Evolutionary conservation across 2,888 invertebrate genomes (phyloP), one percentile per base, ranked within the genome.

Genomic region (Trichogramma evanescens): DNA sequence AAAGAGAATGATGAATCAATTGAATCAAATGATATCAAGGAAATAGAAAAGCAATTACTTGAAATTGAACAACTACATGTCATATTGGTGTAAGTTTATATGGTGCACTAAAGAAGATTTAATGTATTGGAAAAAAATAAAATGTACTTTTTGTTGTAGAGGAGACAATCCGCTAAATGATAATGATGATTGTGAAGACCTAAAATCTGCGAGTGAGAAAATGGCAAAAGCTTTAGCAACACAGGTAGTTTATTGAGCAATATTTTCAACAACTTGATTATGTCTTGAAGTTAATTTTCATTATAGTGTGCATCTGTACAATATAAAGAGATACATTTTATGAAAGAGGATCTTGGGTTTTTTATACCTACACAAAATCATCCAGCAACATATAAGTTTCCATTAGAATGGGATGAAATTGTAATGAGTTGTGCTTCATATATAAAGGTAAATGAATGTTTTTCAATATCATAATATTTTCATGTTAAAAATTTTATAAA

Each of bases 31-130:
- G 26, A 63, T 51, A n/a, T 57, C 46, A 41, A 62, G 44, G 7
- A 13, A 3, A 66, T 72, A 10, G 58, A 46, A 26, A 4, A 56
- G 5, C 45, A 6, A 0, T 45, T 72, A 43, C 39, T 26, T 9
- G 26, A 6, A 26, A 55, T 8, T 4, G n/a, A 60, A 4, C 7
- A 39, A 2, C 48, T 69, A 39, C 54, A 65, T 8, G 44, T 72
- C 9, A 48, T 69, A 44, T 65, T 69, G 50, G 65, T 72, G 72
- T 72, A 70, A 61, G 40, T 59, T 26, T 26, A 26, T 26, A 26
- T 45, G 41, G 26, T 26, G 26, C 1, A 26, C 2, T 2, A 2
- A 26, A 26, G 3, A 26, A 26, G 2, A 26, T 26, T 26, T 26
- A 26, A 26, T 26, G 26, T 26, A 26, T 26, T 2, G 26, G 10